Conservation (phyloP, 1,140 invertebrate genomes). For the Drosophila albomicans region DNA sequence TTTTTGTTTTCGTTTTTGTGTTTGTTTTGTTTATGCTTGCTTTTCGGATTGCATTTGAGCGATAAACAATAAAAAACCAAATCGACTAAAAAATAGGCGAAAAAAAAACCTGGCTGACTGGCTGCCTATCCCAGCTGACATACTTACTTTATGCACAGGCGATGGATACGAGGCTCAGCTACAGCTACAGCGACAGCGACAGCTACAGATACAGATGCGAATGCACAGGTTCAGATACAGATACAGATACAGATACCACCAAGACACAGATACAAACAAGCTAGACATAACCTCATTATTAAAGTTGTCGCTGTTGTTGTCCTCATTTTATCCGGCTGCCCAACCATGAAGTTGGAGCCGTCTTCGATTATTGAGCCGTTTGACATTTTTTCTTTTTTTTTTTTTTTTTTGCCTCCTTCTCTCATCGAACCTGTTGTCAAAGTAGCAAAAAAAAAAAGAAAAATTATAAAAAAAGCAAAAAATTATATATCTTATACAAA, state of each 20-base stretch:
- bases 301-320: conserved; percentile 80
- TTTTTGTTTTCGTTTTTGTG: conserved; percentile 49
- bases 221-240: conserved; percentile 23
- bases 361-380: conserved; percentile 78
- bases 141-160: conserved; percentile 19
- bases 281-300: conserved; percentile 79
- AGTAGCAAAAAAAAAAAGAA: conserved; percentile 68
- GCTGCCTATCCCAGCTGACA: conserved; percentile 62
- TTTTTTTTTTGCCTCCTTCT: conserved; percentile 6
- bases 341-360: conserved; percentile 42
- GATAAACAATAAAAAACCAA: conserved; percentile 23
- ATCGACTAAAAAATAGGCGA: conserved; percentile 3
- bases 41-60: conserved; percentile 39
- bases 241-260: conserved; percentile 2
- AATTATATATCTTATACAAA: conserved; percentile 29
- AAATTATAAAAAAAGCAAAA: conserved; percentile 29
- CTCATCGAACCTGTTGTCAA: conserved; percentile 73
- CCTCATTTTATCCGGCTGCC: conserved; percentile 75
- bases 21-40: conserved; percentile 33
- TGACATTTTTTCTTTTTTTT: conserved; percentile 55
- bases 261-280: conserved; percentile 28
- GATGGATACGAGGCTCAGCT: background rate
- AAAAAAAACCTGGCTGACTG: conserved; percentile 29
- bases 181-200: conserved; percentile 3
- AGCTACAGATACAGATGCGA: conserved; percentile 12